A percentile compares a stretch with the other conserved stretches of the same genome.
phyloP scores from a whole-genome alignment of 2,113 vertebrate genomes.

The Crotalus viridis region DNA sequence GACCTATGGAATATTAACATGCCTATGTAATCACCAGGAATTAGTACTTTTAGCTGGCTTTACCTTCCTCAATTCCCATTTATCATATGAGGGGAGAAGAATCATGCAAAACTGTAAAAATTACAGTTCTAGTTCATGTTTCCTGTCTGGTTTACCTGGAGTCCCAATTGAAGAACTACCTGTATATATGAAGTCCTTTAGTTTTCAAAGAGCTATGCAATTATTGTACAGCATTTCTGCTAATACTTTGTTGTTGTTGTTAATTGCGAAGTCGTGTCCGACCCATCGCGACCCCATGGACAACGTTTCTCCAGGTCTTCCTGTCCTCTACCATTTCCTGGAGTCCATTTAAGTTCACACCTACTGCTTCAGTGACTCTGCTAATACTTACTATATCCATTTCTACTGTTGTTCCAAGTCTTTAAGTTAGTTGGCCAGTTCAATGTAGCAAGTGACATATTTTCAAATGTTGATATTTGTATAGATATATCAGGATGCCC shows the following conservation, averaged over 20 bases:
- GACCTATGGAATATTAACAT: no score
- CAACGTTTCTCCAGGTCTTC: no score
- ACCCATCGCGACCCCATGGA: no score
- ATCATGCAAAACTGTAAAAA: not conserved
- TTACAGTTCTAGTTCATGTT: not conserved
- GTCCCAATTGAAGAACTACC: not conserved
- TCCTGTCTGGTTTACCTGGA: not conserved
- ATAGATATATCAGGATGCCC: not conserved
- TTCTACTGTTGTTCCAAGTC: not conserved
- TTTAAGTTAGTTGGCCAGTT: not conserved
- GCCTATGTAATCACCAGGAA: not conserved
- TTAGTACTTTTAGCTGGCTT: not conserved
- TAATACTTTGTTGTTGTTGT: not conserved
- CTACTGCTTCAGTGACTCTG: not conserved
- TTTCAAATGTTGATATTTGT: not conserved
- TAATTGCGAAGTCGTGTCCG: no score
- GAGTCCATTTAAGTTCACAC: no score
- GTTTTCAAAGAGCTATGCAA: not conserved
- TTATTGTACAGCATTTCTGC: not conserved
- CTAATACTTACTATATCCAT: not conserved
- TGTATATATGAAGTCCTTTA: not conserved
- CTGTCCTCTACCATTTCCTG: no score
- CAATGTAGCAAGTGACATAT: not conserved
- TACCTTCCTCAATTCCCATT: not conserved
- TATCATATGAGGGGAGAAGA: not conserved